Evolutionary conservation across 2,888 invertebrate genomes (phyloP), one percentile per base, ranked within the genome.

Genomic region (Chouioia cunea): DNA sequence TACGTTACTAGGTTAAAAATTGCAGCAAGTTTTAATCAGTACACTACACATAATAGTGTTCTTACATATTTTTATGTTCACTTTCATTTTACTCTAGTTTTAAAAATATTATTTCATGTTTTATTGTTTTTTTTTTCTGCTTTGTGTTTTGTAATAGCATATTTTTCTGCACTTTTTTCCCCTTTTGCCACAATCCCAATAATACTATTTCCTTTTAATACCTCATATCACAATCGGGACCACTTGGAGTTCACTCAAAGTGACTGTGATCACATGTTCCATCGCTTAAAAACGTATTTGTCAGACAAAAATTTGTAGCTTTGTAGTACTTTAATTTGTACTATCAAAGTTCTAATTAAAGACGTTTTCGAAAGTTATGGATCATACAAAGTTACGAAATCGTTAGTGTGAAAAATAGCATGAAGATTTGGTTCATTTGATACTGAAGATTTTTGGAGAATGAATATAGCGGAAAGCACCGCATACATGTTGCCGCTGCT

Each of bases 401-500:
- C 46, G 65, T 73, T 65, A 73, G 65, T 75, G 73, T 74, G 67
- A 71, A 68, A 69, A 71, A 74, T 80, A 80, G 79, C 80, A 83
- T 81, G 83, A 82, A 82, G 82, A 82, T 74, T 81, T 77, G 78
- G 80, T 78, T 79, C 79, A 79, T 80, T 81, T 78, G 79, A 80
- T 77, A 79, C 78, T 80, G 80, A 81, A 83, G 80, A 83, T 69
- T 79, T 76, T 77, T 78, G 82, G 80, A 83, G 79, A 81, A 80
- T 80, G 79, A 77, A 79, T 80, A 58, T 63, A 76, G 80, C 80
- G 80, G 81, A 79, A 78, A 76, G 79, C 77, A 79, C 80, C 79
- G 81, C 79, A 82, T 82, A 81, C 80, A 79, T 81, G 79, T 81
- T 81, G 79, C 82, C 79, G 84, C 81, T 81, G 82, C 80, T 77